phyloP scores from a whole-genome alignment of 2,888 invertebrate species.

The Alentia gelatinosa region DNA sequence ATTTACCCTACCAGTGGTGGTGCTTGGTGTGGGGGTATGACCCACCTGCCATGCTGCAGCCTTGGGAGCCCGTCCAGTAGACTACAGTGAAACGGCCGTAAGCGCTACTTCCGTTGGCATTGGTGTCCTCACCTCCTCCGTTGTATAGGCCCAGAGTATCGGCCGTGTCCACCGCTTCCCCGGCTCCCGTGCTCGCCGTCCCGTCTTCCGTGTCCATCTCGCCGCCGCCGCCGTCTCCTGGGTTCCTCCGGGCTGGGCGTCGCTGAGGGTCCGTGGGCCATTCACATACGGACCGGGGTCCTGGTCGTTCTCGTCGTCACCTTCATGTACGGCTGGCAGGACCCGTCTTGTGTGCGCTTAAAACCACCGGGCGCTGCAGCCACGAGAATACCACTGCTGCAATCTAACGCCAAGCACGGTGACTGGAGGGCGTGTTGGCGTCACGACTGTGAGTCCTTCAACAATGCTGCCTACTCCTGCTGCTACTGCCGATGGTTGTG shows the following conservation, averaged over 20 bases:
- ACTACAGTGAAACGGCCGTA: constrained; percentile 43
- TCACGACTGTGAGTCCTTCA: neutral
- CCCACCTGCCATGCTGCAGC: constrained; percentile 49
- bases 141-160: constrained; percentile 42
- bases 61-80: constrained; percentile 48
- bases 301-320: neutral
- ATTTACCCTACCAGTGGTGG: too few relatives aligned
- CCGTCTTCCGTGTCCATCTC: constrained; percentile 36
- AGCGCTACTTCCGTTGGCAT: neutral
- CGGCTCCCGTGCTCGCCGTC: neutral
- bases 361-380: too few relatives aligned
- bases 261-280: neutral
- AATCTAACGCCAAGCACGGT: too few relatives aligned
- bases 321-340: too few relatives aligned
- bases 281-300: neutral
- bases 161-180: constrained; percentile 27
- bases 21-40: neutral
- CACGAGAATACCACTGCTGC: too few relatives aligned
- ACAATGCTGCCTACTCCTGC: neutral
- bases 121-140: constrained; percentile 3
- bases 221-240: neutral
- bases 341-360: too few relatives aligned
- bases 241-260: neutral
- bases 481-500: neutral
- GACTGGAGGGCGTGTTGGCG: too few relatives aligned